These are phyloP conservation scores for Eretmochelys imbricata DNA, from an alignment of 2,113 vertebrate species.

Conservation along the genomic window DNA sequence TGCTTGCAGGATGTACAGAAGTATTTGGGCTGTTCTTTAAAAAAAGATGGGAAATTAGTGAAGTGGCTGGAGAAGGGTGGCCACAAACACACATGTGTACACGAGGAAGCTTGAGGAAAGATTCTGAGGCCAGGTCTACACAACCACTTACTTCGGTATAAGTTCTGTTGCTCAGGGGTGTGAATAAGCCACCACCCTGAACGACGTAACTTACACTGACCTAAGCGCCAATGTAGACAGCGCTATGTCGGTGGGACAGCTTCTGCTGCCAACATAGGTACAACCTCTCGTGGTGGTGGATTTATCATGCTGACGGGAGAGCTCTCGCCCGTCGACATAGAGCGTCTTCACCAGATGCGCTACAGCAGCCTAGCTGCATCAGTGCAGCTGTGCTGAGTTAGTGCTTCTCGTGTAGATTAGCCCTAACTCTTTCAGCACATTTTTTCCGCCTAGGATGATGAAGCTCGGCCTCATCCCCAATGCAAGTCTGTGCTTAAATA, in stretches of 20 bases:
- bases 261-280: background rate
- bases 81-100: background rate
- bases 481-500: background rate
- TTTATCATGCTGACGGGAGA: background rate
- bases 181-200: background rate
- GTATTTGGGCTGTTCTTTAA: background rate
- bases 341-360: background rate
- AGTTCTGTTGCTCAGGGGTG: background rate
- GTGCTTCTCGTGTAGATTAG: too few relatives aligned
- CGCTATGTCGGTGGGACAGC: background rate
- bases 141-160: background rate
- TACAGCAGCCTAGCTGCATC: background rate
- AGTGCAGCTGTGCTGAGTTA: too few relatives aligned
- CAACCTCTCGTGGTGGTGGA: background rate
- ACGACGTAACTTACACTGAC: too few relatives aligned
- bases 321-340: background rate
- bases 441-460: background rate
- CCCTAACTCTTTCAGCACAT: rapidly evolving
- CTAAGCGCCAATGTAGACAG: background rate
- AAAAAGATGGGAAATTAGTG: background rate
- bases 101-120: background rate
- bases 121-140: background rate
- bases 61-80: background rate
- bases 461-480: background rate
- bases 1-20: background rate